These are phyloP conservation scores for Microcebus murinus DNA, from an alignment of 2,113 vertebrate genomes.

Conservation along the genomic window DNA sequence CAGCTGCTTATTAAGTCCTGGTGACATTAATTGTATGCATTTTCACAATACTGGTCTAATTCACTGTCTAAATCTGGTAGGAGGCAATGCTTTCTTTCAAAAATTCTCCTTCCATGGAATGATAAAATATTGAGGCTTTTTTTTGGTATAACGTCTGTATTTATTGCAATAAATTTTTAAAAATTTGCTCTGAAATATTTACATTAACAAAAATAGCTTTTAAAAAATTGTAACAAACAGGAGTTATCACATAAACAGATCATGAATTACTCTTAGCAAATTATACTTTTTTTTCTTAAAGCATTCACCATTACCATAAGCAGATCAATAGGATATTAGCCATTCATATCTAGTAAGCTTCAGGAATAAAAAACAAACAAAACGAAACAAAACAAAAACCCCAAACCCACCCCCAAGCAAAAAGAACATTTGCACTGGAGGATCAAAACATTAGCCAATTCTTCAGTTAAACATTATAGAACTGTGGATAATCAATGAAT, in stretches of 20 bases:
- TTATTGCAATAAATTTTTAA: constrained; percentile 91
- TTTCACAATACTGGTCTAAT: constrained; percentile 73
- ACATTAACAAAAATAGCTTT: constrained; percentile 91
- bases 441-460: constrained; percentile 75
- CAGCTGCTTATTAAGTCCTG: constrained; percentile 78
- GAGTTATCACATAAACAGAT: constrained; percentile 88
- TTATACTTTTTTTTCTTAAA: constrained; percentile 85
- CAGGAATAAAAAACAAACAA: constrained; percentile 79
- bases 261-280: constrained; percentile 87
- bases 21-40: constrained; percentile 60
- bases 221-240: constrained; percentile 90
- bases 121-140: constrained; percentile 84
- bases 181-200: constrained; percentile 90
- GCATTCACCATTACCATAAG: constrained; percentile 87
- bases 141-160: constrained; percentile 84
- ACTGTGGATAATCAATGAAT: constrained; percentile 78
- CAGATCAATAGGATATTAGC: constrained; percentile 85
- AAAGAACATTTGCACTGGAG: constrained; percentile 65
- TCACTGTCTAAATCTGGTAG: constrained; percentile 75
- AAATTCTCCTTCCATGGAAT: constrained; percentile 84
- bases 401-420: constrained; percentile 62
- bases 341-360: constrained; percentile 86
- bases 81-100: constrained; percentile 83
- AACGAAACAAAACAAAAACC: constrained; percentile 25
- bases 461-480: constrained; percentile 76